Conservation (phyloP, 64 coral and sea anemone species). For the Porites australiensis region DNA sequence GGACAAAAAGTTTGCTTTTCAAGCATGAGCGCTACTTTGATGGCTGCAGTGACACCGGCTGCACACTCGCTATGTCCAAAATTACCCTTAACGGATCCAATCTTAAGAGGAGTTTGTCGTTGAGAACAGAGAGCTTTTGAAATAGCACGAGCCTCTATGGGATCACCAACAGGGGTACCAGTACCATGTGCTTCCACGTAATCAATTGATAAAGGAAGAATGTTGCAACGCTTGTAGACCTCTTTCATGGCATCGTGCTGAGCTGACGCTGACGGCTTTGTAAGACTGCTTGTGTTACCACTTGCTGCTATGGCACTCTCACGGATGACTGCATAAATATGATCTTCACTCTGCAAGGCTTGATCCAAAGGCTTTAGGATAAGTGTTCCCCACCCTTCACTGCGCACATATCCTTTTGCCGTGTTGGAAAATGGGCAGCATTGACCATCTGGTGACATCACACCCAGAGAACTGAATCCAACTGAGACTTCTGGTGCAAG, state of each 20-base stretch:
- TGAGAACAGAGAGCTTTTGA: not conserved
- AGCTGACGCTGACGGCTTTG: not conserved
- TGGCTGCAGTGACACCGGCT: constrained; percentile 17
- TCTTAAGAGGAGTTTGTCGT: not conserved
- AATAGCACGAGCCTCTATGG: constrained; percentile 3
- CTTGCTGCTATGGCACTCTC: not conserved
- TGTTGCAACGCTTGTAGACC: not conserved
- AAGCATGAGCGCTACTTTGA: constrained; percentile 9
- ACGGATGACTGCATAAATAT: constrained; percentile 26
- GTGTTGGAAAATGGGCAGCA: constrained; percentile 3
- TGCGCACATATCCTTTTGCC: constrained; percentile 28
- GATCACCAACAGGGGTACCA: constrained; percentile 30
- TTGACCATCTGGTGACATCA: constrained; percentile 26
- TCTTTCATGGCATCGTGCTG: constrained; percentile 19
- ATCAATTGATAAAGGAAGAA: not conserved
- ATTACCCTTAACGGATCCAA: constrained; percentile 17
- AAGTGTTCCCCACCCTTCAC: constrained; percentile 19
- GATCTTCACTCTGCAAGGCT: constrained; percentile 1
- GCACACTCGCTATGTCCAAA: constrained; percentile 39
- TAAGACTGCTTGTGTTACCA: constrained; percentile 6
- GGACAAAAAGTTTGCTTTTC: not conserved
- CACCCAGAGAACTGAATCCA: not conserved
- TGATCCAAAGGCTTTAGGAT: constrained; percentile 27
- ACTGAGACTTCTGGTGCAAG: not conserved
- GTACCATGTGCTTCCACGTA: constrained; percentile 51